Evolutionary conservation across 2,113 vertebrate species (phyloP).

Genomic region (Xiphophorus hellerii): DNA sequence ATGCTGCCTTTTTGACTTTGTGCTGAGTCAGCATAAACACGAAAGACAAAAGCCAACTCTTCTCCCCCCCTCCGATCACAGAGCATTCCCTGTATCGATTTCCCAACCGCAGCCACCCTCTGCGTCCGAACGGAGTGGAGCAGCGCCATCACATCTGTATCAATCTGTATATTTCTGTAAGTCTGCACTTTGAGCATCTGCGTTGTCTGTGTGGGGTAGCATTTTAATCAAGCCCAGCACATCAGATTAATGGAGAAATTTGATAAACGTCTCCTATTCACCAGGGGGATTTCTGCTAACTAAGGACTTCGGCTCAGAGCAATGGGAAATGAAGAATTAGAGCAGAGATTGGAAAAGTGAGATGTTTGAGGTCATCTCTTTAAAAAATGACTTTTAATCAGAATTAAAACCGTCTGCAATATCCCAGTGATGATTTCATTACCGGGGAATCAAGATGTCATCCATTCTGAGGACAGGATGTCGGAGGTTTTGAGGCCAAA

Average conservation of each 20-base stretch:
- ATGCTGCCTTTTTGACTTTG: constrained; percentile 68
- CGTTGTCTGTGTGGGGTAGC: constrained; percentile 59
- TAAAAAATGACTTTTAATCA: constrained; percentile 77
- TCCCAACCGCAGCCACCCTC: constrained; percentile 44
- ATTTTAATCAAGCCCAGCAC: constrained; percentile 72
- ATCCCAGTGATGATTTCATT: constrained; percentile 77
- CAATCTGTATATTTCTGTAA: constrained; percentile 59
- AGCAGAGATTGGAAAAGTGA: constrained; percentile 63
- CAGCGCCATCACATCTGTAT: constrained; percentile 60
- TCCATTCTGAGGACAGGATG: constrained; percentile 62
- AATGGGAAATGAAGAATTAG: constrained; percentile 72
- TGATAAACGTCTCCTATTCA: constrained; percentile 73
- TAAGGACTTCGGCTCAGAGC: constrained; percentile 68
- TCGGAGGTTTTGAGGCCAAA: constrained; percentile 39
- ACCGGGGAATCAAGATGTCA: constrained; percentile 72
- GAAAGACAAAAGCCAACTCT: constrained; percentile 49
- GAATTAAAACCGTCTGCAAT: constrained; percentile 72
- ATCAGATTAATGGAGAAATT: constrained; percentile 77
- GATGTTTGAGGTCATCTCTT: constrained; percentile 76
- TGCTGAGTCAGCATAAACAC: constrained; percentile 68
- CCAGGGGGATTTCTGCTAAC: constrained; percentile 64
- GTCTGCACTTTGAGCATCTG: constrained; percentile 65
- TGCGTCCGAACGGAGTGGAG: constrained; percentile 33
- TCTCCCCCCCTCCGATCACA: constrained; percentile 19
- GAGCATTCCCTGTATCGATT: constrained; percentile 57